Percentiles rank a stretch among this genome's conserved stretches.
Evolutionary conservation across 2,113 vertebrate species (phyloP).

Genomic region (Bucco capensis): DNA sequence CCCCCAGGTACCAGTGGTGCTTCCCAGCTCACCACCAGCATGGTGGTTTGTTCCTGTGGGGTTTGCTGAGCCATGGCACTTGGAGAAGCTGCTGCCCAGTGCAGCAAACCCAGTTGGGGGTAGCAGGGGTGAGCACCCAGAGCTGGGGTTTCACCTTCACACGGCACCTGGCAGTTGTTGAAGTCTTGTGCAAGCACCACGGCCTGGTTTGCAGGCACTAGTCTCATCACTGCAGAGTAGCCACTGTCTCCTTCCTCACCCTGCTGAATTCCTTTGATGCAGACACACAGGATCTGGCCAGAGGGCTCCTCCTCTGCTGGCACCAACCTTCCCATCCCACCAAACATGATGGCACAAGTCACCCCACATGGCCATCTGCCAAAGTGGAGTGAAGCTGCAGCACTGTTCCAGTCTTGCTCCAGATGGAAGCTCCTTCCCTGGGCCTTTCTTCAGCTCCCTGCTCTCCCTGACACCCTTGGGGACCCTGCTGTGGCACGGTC

Average conservation of each 20-base stretch:
- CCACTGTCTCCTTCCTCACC: background rate
- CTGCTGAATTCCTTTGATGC: background rate
- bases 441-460: background rate
- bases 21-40: background rate
- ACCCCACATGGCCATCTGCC: rapidly evolving
- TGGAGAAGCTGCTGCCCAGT: background rate
- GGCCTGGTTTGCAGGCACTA: background rate
- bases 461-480: rapidly evolving
- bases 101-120: background rate
- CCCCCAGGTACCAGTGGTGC: background rate
- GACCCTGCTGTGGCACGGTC: rapidly evolving
- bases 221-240: background rate
- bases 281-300: background rate
- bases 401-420: background rate
- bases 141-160: background rate
- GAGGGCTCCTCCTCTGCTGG: background rate
- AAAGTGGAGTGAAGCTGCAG: rapidly evolving
- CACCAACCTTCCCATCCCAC: background rate
- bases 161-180: background rate
- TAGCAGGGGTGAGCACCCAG: rapidly evolving
- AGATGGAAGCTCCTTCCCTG: rapidly evolving
- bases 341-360: rapidly evolving
- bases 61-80: background rate
- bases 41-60: rapidly evolving
- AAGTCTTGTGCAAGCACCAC: background rate